Evolutionary conservation across 2,888 invertebrate genomes (phyloP), one percentile per base, ranked within the genome.

Genomic region (Amphimallon solstitiale): DNA sequence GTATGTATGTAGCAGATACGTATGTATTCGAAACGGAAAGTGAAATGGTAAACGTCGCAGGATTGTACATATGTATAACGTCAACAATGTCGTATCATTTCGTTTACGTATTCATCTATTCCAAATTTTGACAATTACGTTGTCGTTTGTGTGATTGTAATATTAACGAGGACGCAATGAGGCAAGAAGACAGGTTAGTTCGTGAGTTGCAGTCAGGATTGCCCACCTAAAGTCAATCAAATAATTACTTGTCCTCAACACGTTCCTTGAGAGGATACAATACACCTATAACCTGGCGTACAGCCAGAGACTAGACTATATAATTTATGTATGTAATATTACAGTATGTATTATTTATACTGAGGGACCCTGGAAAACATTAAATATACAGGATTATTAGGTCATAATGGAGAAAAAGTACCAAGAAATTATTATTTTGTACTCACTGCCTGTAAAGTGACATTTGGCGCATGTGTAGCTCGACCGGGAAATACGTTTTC

Each of bases 51-150:
- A 56, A 29, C 40, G 14, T 23, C 12, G 12, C 40, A 23, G 40
- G 40, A 43, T 29, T 29, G 29, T 29, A n/a, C n/a, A n/a, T n/a
- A n/a, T n/a, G 7, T 29, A 9, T 29, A 29, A 29, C 29, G 29
- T 29, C 29, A 29, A 29, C 29, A 29, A 29, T 29, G 29, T 29
- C 29, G 29, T 29, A 29, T 29, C 52, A 23, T 21, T 56, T 40
- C 40, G 23, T 23, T 56, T 38, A 40, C 23, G 40, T 12, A 40
- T 56, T 56, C 21, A 38, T 23, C 54, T 54, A 54, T 54, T 37
- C 21, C 3, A 40, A 56, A 56, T 56, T 56, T 56, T 56, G 56
- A 56, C 56, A 56, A 56, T 56, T 56, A 40, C 56, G 56, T 40
- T 35, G 37, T 52, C 52, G 52, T 10, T 15, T 23, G 21, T 43